These are phyloP conservation scores for Lucinisca nassula DNA, from an alignment of 2,888 invertebrate genomes.

Conservation along the genomic window DNA sequence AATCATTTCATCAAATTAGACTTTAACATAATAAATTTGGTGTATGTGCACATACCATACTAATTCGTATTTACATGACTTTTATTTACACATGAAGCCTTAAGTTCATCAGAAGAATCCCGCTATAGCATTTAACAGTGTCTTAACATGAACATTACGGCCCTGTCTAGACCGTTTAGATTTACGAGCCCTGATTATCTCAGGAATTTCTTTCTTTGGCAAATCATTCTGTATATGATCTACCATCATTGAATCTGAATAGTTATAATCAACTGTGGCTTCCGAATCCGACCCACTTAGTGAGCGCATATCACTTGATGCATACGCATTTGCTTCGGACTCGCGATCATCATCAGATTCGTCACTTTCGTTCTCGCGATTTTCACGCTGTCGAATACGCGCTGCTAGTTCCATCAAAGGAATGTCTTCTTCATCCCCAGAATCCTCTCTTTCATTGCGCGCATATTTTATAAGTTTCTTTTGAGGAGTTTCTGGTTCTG, in stretches of 20 bases:
- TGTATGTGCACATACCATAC: not conserved
- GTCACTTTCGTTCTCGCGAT: not conserved
- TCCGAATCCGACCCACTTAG: not conserved
- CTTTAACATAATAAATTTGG: not conserved
- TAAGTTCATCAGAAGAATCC: not conserved
- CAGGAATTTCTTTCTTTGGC: not conserved
- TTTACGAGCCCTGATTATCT: not conserved
- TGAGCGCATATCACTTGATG: not conserved
- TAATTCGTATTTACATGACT: not conserved
- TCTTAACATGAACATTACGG: not conserved
- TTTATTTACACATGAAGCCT: not conserved
- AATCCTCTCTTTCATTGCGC: constrained; percentile 30
- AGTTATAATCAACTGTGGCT: not conserved
- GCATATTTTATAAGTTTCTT: not conserved
- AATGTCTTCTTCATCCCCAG: constrained; percentile 48
- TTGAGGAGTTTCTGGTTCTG: constrained; percentile 6
- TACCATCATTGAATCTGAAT: not conserved
- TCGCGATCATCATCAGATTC: not conserved
- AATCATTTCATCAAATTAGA: not conserved
- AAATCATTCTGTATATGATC: not conserved
- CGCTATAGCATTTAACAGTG: not conserved
- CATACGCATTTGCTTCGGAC: not conserved
- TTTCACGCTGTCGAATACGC: not conserved
- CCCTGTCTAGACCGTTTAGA: not conserved
- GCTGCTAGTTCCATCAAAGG: constrained; percentile 38